Evolutionary conservation across 2,888 invertebrate genomes (phyloP).

Genomic region (Cheilosia grossa): DNA sequence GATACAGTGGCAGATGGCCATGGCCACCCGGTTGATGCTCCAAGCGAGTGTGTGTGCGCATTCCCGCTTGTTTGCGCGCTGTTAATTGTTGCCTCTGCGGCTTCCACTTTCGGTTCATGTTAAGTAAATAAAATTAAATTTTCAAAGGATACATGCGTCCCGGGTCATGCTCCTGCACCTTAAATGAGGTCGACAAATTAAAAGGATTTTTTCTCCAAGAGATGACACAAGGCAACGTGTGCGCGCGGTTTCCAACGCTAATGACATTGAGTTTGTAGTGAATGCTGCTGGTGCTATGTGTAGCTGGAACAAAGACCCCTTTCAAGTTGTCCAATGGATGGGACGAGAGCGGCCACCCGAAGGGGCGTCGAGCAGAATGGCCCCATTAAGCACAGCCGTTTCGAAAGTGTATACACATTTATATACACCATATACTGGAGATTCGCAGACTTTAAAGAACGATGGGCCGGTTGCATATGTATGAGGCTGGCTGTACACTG

Average conservation of each 20-base stretch:
- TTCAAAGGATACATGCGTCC: conserved; percentile 70
- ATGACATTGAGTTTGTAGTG: conserved; percentile 66
- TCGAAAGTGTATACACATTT: conserved; percentile 34
- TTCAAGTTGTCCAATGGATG: conserved; percentile 54
- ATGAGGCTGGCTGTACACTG: conserved; percentile 37
- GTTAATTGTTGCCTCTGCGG: conserved; percentile 74
- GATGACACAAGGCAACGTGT: conserved; percentile 61
- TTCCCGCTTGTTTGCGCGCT: conserved; percentile 13
- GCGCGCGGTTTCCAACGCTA: conserved; percentile 66
- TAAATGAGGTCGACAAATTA: conserved; percentile 70
- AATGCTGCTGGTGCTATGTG: conserved; percentile 27
- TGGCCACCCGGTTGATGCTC: background rate
- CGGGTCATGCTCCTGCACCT: conserved; percentile 55
- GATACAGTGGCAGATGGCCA: background rate
- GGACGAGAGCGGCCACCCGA: conserved; percentile 12
- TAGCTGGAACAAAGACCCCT: conserved; percentile 51
- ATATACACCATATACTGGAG: conserved; percentile 2
- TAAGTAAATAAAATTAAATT: conserved; percentile 73
- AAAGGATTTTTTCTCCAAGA: conserved; percentile 51
- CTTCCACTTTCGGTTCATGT: conserved; percentile 65
- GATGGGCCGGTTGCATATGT: conserved; percentile 3
- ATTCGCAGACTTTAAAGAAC: conserved; percentile 15
- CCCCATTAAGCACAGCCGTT: conserved; percentile 70
- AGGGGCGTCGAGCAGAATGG: conserved; percentile 48
- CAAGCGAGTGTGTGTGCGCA: background rate